A percentile compares a stretch with the other conserved stretches of the same genome.
Conservation (phyloP, 2,888 invertebrate species). For the Thecocarcelia acutangulata region DNA sequence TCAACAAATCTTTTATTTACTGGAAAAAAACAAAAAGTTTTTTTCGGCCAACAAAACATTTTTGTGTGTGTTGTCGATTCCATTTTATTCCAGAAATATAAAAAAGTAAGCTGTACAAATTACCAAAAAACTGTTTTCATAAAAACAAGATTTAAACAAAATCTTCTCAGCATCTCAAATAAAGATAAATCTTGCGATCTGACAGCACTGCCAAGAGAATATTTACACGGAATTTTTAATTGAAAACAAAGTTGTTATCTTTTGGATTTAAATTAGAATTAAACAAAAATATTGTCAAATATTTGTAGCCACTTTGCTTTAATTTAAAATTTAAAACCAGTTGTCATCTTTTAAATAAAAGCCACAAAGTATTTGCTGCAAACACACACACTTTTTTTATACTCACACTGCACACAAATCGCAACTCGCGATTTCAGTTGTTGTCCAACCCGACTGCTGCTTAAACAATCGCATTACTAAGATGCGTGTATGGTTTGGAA, state of each 20-base stretch:
- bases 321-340: conserved; percentile 38
- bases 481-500: conserved; percentile 58
- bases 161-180: too few species aligned
- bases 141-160: too few species aligned
- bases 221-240: too few species aligned
- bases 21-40: too few species aligned
- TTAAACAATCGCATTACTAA: conserved; percentile 1
- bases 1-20: neutral
- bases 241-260: too few species aligned
- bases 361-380: conserved; percentile 32
- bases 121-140: too few species aligned
- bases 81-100: too few species aligned
- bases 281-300: neutral
- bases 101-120: too few species aligned
- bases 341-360: conserved; percentile 42
- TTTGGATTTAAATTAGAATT: neutral
- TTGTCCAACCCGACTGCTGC: neutral
- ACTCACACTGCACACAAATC: conserved; percentile 1
- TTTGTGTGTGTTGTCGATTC: too few species aligned
- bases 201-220: too few species aligned
- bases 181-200: too few species aligned
- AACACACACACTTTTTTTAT: conserved; percentile 14
- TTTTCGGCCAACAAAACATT: too few species aligned
- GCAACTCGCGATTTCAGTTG: conserved; percentile 1
- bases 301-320: neutral